phyloP scores from a whole-genome alignment of 2,888 invertebrate species.

The Deilephila porcellus region DNA sequence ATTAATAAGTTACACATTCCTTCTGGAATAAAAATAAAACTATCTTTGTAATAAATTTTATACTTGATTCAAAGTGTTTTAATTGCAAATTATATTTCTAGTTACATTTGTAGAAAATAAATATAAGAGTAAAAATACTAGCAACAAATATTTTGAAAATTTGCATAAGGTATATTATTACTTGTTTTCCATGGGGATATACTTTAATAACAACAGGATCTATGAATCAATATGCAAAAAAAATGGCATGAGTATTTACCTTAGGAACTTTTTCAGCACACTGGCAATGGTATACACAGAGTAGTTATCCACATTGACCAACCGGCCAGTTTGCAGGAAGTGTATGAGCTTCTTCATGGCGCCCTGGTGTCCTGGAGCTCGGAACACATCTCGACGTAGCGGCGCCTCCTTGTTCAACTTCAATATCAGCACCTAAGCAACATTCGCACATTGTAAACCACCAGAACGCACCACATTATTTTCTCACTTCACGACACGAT shows the following conservation, averaged over 20 bases:
- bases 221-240: background rate
- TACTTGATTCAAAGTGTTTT: no score
- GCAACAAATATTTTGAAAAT: no score
- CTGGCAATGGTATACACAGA: constrained; percentile 99
- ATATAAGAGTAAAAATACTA: no score
- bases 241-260: constrained; percentile 53
- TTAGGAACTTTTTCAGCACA: constrained; percentile 98
- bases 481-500: constrained; percentile 1
- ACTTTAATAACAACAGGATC: no score
- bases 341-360: constrained; percentile 97
- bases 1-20: no score
- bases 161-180: no score
- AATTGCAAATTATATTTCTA: no score
- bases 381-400: constrained; percentile 95
- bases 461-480: constrained; percentile 30
- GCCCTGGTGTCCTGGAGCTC: constrained; percentile 97
- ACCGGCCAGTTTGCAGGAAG: constrained; percentile 94
- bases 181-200: no score
- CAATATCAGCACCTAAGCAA: constrained; percentile 91
- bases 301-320: constrained; percentile 97
- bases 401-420: constrained; percentile 98
- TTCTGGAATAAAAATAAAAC: no score
- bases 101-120: no score
- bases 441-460: constrained; percentile 36
- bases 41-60: no score